Evolutionary conservation across 2,888 invertebrate genomes (phyloP), one percentile per base, ranked within the genome.

Genomic region (Boloria selene): DNA sequence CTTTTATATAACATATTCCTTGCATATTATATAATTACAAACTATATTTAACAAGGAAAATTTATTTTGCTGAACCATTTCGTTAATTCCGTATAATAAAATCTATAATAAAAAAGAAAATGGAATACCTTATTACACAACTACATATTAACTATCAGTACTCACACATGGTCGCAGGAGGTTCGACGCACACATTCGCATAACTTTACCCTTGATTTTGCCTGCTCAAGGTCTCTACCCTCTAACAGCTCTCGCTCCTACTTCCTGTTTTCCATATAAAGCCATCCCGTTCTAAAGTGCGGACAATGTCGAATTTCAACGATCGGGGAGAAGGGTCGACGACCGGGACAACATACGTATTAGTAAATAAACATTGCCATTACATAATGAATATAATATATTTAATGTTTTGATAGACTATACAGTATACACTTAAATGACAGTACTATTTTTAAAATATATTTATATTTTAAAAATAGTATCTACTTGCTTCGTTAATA

Each of bases 201-300:
- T 72, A 76, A 75, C 83, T 78, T 92, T 92, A 92, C 91, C 92
- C 92, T 92, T 92, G 92, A 92, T 92, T 91, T 91, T 88, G 90
- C 90, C 85, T 86, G 88, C 91, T 92, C 92, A 92, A 92, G 92
- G 92, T 92, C 91, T 90, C 91, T 90, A 90, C 91, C 91, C 91
- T 86, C 86, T 71, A 76, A 72, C 74, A 71, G 69, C 72, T 78
- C 81, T 78, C 85, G 74, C 79, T 91, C 86, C 74, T 82, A 80
- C 87, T 79, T 78, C 68, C 53, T 56, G 76, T 67, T 67, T 77
- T 73, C 75, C 75, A 80, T 72, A 85, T 89, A 84, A 79, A 76
- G 74, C 83, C 75, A 75, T 90, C 91, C 82, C 77, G 60, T 72
- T 92, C 87, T 84, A 74, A 79, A 85, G 72, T 78, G 79, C 91